Evolutionary conservation across 2,888 invertebrate species (phyloP).

Genomic region (Agrochola litura): DNA sequence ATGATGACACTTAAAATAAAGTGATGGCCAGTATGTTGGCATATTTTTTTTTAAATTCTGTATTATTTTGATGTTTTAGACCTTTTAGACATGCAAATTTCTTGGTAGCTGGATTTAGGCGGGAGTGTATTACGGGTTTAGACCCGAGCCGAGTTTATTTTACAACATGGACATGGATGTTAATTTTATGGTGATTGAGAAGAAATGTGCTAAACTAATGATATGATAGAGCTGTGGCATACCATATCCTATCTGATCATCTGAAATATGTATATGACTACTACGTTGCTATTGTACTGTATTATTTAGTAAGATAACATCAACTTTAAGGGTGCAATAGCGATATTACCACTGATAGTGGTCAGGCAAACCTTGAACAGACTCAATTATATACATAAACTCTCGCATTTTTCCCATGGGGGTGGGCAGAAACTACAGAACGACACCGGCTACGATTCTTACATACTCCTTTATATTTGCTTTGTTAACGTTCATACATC

Average conservation of each 20-base stretch:
- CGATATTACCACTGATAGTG: background rate
- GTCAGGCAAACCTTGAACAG: background rate
- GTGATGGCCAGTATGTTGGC: background rate
- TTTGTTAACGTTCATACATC: background rate
- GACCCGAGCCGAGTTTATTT: background rate
- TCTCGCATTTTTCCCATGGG: too few relatives aligned
- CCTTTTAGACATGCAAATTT: background rate
- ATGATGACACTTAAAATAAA: background rate
- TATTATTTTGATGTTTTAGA: background rate
- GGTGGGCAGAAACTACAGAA: too few relatives aligned
- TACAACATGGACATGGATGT: too few relatives aligned
- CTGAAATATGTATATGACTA: background rate
- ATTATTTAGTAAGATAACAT: background rate
- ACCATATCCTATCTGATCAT: background rate
- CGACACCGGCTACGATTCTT: background rate
- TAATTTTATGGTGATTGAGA: background rate
- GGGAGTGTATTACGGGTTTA: background rate
- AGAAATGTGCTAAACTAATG: background rate
- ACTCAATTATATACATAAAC: background rate
- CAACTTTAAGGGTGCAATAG: background rate
- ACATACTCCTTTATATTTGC: background rate
- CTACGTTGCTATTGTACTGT: background rate
- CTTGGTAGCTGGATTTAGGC: background rate
- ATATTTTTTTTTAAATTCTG: background rate
- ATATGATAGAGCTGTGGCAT: background rate